Evolutionary conservation across 2,113 vertebrate species (phyloP).

Genomic region (Gambusia affinis): DNA sequence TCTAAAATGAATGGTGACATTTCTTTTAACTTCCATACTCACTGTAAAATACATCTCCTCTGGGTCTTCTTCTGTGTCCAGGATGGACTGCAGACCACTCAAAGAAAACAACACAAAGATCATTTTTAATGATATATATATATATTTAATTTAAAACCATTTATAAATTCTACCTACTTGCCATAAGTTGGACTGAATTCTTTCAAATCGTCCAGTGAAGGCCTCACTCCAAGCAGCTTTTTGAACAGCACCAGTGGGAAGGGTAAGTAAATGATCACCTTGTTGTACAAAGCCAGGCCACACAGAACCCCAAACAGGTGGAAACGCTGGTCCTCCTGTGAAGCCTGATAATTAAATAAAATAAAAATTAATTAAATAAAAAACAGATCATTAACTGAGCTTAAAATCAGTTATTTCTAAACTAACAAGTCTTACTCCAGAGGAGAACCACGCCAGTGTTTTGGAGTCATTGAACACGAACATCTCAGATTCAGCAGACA

Average conservation of each 20-base stretch:
- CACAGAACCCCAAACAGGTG: conserved; percentile 76
- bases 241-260: conserved; percentile 80
- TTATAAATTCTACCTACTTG: conserved; percentile 53
- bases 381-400: no score
- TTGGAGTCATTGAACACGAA: conserved; percentile 68
- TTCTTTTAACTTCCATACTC: conserved; percentile 37
- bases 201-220: conserved; percentile 72
- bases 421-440: conserved; percentile 59
- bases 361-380: not conserved
- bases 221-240: conserved; percentile 70
- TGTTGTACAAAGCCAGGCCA: conserved; percentile 72
- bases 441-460: conserved; percentile 81
- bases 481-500: conserved; percentile 67
- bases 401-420: no score
- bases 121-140: not conserved
- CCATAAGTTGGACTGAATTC: conserved; percentile 62
- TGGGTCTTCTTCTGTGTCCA: conserved; percentile 58
- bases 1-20: not conserved
- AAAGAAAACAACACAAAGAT: conserved; percentile 1
- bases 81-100: conserved; percentile 74
- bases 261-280: conserved; percentile 60
- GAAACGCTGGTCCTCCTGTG: conserved; percentile 56
- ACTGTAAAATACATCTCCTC: conserved; percentile 71
- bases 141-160: not conserved
- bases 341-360: conserved; percentile 30